Percentiles rank a stretch among this genome's conserved stretches.
These are phyloP conservation scores for Kradibia gibbosae DNA, from an alignment of 1,140 invertebrate genomes.

Conservation along the genomic window DNA sequence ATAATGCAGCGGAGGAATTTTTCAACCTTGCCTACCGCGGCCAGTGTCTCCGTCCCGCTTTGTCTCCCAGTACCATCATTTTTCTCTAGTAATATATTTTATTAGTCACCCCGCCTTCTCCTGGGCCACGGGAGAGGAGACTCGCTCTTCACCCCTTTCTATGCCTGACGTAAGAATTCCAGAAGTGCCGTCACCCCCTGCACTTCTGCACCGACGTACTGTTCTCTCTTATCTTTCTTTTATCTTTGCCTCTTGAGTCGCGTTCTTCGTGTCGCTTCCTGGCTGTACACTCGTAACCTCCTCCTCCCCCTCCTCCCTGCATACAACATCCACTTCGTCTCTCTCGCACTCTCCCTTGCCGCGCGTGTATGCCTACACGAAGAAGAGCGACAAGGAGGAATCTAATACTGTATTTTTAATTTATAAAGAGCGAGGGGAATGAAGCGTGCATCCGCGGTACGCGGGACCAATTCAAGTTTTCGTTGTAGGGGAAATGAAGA, in stretches of 20 bases:
- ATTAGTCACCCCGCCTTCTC: conserved; percentile 61
- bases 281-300: conserved; percentile 40
- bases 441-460: neutral
- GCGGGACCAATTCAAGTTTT: conserved; percentile 16
- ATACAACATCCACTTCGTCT: conserved; percentile 35
- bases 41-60: conserved; percentile 67
- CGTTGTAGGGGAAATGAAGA: neutral
- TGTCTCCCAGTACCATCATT: conserved; percentile 68
- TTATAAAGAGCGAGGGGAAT: conserved; percentile 36
- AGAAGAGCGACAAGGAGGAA: no score
- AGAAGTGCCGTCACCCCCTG: neutral
- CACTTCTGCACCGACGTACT: neutral
- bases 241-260: neutral
- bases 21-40: conserved; percentile 56
- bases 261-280: neutral
- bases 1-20: conserved; percentile 60
- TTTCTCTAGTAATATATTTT: conserved; percentile 72
- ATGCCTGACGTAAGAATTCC: conserved; percentile 40
- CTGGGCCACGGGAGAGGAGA: conserved; percentile 41
- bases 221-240: neutral
- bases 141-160: conserved; percentile 41
- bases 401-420: conserved; percentile 49
- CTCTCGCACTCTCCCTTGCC: conserved; percentile 50
- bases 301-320: conserved; percentile 13
- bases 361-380: conserved; percentile 47